Evolutionary conservation across 2,113 vertebrate genomes (phyloP).

Genomic region (Ptilonorhynchus violaceus): DNA sequence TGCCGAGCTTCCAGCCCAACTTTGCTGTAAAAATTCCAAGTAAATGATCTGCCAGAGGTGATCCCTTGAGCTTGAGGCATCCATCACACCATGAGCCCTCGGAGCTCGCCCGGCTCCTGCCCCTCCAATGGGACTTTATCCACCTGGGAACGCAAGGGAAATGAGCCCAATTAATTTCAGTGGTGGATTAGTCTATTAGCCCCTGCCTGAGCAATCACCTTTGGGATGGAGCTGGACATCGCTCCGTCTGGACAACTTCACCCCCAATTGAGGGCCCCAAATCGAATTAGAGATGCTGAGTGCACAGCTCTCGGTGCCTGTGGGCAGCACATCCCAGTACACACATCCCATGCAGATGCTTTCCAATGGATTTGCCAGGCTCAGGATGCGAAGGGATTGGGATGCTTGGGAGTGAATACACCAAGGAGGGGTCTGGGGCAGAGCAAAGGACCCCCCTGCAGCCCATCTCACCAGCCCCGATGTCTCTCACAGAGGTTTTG

Average conservation of each 20-base stretch:
- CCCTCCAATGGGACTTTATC: background rate
- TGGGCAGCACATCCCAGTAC: background rate
- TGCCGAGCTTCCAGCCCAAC: background rate
- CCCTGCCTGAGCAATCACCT: background rate
- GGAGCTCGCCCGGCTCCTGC: background rate
- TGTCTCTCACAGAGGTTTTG: background rate
- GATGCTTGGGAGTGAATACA: background rate
- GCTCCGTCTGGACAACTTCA: background rate
- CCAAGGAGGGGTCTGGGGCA: background rate
- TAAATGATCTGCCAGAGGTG: background rate
- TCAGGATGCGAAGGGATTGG: background rate
- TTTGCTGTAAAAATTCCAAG: background rate
- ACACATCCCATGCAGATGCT: background rate
- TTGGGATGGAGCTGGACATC: background rate
- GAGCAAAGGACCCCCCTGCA: background rate
- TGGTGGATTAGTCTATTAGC: background rate
- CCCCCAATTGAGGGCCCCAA: background rate
- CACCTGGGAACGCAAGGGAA: background rate
- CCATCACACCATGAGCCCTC: background rate
- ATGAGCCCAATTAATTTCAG: background rate
- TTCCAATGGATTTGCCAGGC: background rate
- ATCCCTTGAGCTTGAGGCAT: background rate
- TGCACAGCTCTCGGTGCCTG: accelerated
- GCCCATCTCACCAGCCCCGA: background rate
- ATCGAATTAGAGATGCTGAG: background rate